Conservation (phyloP, 2,113 vertebrate species). For the Ceuthmochares aereus region DNA sequence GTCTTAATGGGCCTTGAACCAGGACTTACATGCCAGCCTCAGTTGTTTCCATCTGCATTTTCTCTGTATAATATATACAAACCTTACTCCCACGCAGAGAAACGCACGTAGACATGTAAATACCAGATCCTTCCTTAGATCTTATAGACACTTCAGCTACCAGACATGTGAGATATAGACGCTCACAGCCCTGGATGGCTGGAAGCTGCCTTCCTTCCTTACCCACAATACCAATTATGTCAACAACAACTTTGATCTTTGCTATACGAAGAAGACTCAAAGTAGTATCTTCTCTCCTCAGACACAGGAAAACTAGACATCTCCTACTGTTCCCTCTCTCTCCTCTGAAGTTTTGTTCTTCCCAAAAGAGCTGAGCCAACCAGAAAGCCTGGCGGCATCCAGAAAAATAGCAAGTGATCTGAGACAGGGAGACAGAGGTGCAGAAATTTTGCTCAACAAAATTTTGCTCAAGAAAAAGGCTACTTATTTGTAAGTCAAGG, state of each 20-base stretch:
- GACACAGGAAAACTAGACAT: neutral
- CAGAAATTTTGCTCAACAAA: neutral
- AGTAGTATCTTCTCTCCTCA: neutral
- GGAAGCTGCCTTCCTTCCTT: neutral
- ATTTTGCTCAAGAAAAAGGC: neutral
- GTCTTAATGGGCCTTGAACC: neutral
- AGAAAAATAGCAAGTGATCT: neutral
- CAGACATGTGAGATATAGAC: neutral
- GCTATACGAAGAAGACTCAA: neutral
- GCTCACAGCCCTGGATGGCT: neutral
- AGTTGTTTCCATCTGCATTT: neutral
- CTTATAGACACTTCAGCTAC: neutral
- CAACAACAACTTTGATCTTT: neutral
- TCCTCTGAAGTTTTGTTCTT: neutral
- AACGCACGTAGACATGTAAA: neutral
- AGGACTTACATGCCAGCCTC: neutral
- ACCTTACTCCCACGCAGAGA: neutral
- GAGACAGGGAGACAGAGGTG: fast-evolving
- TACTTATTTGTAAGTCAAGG: neutral
- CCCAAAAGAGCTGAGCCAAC: neutral
- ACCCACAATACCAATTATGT: fast-evolving
- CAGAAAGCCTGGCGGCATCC: neutral
- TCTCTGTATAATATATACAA: neutral
- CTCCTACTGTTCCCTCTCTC: neutral
- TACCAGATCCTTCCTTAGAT: slow-evolving; percentile 6